phyloP scores from a whole-genome alignment of 2,888 invertebrate species.

The Willowsia nigromaculata region DNA sequence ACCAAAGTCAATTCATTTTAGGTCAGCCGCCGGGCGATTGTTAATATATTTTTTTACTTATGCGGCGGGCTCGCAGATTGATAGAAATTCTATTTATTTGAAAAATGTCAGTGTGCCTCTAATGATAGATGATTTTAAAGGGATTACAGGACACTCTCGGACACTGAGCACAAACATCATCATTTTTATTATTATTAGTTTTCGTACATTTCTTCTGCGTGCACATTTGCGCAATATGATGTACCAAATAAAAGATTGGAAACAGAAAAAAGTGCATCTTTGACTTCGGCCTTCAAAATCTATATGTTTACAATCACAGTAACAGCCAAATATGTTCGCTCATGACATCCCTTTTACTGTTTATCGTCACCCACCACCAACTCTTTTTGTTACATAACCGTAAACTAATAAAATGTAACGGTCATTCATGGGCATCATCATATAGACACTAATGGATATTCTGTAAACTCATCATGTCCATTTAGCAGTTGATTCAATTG shows the following conservation, averaged over 20 bases:
- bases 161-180: neutral
- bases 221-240: neutral
- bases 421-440: neutral
- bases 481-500: constrained; percentile 6
- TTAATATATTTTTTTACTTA: neutral
- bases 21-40: neutral
- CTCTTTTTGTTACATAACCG: constrained; percentile 48
- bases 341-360: neutral
- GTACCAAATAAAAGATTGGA: neutral
- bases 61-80: neutral
- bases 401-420: constrained; percentile 42
- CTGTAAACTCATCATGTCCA: constrained; percentile 1
- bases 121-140: neutral
- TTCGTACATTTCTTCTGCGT: constrained; percentile 12
- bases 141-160: neutral
- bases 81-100: neutral
- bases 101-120: neutral
- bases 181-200: neutral
- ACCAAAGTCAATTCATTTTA: constrained; percentile 20
- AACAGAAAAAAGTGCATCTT: neutral
- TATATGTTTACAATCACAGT: neutral
- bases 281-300: constrained; percentile 24
- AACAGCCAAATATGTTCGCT: neutral
- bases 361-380: neutral
- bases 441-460: constrained; percentile 39